Evolutionary conservation across 2,113 vertebrate genomes (phyloP), one percentile per base, ranked within the genome.

Genomic region (Columba livia): DNA sequence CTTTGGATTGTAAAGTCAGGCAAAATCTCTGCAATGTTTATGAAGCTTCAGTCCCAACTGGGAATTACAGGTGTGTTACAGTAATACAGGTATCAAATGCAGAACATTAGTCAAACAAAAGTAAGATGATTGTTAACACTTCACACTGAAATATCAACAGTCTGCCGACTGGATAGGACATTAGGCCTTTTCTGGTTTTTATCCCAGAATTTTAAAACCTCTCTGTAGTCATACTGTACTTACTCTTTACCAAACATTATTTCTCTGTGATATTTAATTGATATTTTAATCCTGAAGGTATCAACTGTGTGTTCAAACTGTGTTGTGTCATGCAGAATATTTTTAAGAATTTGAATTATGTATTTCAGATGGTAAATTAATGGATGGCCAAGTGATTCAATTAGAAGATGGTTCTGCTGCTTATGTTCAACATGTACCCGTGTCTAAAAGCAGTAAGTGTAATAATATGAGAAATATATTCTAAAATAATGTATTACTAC

Each of bases 331-430:
- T 21, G 58, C 14, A 61, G 32, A 61, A 48, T 58, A 28, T 31
- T 70, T 87, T 81, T 67, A 70, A 65, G 50, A 72, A 66, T 56
- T 77, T 38, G 79, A 26, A 66, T 85, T 47, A 6, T 94, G 1
- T 97, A 85, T 99, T 97, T 97, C 98, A 98, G 99, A 99, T 89
- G 99, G 98, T 53, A 99, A 99, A 96, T 98, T 99, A 94, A 99
- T 99, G 98, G 99, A 99, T 74, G 99, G 99, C 16, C 99, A 99
- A 97, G 99, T 99, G 88, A 99, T 99, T 97, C 99, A 99, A 92
- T 97, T 99, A 95, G 99, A 99, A 95, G 99, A 99, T 70, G 99
- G 99, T 77, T 99, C 99, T 66, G 98, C 99, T 94, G 99, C 99
- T 47, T 99, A 99, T 66, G 99, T 99, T 81, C 99, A 99, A 93